Evolutionary conservation across 2,888 invertebrate genomes (phyloP), one percentile per base, ranked within the genome.

Genomic region (Microctonus hyperodae): DNA sequence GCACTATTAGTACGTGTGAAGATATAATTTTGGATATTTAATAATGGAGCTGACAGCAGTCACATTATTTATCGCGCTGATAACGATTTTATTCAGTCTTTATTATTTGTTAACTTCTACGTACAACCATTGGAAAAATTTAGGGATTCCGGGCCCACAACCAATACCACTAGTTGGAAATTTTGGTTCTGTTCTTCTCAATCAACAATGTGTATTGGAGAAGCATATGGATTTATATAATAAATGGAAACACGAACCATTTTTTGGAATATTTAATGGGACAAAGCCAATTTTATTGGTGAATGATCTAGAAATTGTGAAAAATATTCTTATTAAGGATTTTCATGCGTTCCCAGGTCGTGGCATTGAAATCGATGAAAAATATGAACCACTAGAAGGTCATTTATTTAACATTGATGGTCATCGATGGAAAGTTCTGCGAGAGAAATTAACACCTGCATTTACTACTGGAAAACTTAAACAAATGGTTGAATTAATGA

Each of bases 401-500:
- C 73, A 77, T 67, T 68, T 82, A 11, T 70, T 80, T 60, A 75
- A 72, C 44, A 68, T 80, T 44, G 73, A 75, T 5, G 87, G 86
- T 1, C 79, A 84, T 2, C 74, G 80, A 60, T 87, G 87, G 87
- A 87, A 85, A 67, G 74, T 75, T 6, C 78, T 81, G 1, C 79
- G 87, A 3, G 75, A 80, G 1, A 85, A 86, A 72, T 69, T 87
- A 33, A 84, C 86, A 9, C 77, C 86, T 0, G 85, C 84, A 5
- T 79, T 87, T 25, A 85, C 86, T 1, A 72, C 78, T 25, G 82
- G 80, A 60, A 84, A 86, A 68, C 86, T 82, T 64, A 87, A 86
- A 73, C 73, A 81, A 0, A 82, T 86, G 55, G 85, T 84, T 68
- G 83, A 85, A 0, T 79, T 86, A 10, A 82, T 87, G 3, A 76